Evolutionary conservation across 2,113 vertebrate genomes (phyloP).

Genomic region (Daubentonia madagascariensis): DNA sequence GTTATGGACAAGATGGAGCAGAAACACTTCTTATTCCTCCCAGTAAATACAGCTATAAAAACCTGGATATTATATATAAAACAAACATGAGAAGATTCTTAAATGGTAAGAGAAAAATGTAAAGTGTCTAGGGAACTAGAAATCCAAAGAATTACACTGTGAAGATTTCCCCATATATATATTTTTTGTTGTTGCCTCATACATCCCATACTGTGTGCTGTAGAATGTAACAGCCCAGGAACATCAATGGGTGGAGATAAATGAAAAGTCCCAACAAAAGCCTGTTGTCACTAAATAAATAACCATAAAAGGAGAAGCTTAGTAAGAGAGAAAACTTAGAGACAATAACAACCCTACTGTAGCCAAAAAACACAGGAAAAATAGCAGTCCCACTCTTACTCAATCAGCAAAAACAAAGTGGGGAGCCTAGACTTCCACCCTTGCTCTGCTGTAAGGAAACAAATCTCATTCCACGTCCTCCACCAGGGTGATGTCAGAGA

Average conservation of each 20-base stretch:
- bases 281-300: not conserved
- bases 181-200: not conserved
- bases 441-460: not conserved
- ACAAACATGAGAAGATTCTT: not conserved
- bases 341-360: not conserved
- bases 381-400: not conserved
- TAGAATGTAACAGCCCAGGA: not conserved
- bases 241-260: too few species aligned
- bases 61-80: not conserved
- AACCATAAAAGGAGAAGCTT: not conserved
- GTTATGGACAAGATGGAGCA: not conserved
- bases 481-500: not conserved
- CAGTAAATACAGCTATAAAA: not conserved
- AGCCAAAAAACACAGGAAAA: not conserved
- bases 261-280: not conserved
- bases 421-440: not conserved
- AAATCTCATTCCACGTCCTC: not conserved
- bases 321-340: not conserved
- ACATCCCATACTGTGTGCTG: not conserved
- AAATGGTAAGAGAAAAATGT: not conserved
- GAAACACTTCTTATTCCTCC: not conserved
- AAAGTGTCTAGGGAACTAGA: not conserved
- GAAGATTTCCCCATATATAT: rapidly evolving
- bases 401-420: not conserved
- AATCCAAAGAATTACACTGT: not conserved